Conservation (phyloP, 2,888 invertebrate genomes). For the Crioceris asparagi region DNA sequence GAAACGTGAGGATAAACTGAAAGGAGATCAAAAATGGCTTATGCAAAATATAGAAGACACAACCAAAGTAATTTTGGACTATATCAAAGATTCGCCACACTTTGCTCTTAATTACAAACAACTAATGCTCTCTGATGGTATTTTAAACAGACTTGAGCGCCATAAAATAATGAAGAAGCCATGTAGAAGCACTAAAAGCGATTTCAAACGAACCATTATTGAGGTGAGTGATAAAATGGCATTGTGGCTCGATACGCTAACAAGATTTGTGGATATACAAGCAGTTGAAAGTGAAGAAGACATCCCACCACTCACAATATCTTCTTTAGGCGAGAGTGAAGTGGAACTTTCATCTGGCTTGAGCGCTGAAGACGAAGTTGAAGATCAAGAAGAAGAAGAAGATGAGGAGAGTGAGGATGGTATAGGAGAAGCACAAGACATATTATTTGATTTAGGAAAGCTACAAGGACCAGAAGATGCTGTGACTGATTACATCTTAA, state of each 20-base stretch:
- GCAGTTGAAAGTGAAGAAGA: conserved; percentile 28
- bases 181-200: conserved; percentile 21
- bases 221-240: conserved; percentile 29
- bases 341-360: too few relatives aligned
- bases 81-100: conserved; percentile 25
- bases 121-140: conserved; percentile 26
- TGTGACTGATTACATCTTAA: not conserved
- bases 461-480: not conserved
- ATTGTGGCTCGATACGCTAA: conserved; percentile 30
- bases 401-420: conserved; percentile 7
- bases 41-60: conserved; percentile 17
- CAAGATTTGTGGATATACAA: conserved; percentile 28
- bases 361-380: conserved; percentile 12
- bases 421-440: not conserved
- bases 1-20: conserved; percentile 15
- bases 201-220: conserved; percentile 20
- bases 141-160: conserved; percentile 21
- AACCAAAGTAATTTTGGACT: conserved; percentile 22
- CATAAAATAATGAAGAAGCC: conserved; percentile 17
- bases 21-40: conserved; percentile 17
- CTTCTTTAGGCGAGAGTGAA: conserved; percentile 13
- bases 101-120: conserved; percentile 29
- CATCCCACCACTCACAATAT: conserved; percentile 20
- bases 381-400: conserved; percentile 9
- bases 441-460: too few relatives aligned